Evolutionary conservation across 2,113 vertebrate genomes (phyloP).

Genomic region (Mormoops blainvillei): DNA sequence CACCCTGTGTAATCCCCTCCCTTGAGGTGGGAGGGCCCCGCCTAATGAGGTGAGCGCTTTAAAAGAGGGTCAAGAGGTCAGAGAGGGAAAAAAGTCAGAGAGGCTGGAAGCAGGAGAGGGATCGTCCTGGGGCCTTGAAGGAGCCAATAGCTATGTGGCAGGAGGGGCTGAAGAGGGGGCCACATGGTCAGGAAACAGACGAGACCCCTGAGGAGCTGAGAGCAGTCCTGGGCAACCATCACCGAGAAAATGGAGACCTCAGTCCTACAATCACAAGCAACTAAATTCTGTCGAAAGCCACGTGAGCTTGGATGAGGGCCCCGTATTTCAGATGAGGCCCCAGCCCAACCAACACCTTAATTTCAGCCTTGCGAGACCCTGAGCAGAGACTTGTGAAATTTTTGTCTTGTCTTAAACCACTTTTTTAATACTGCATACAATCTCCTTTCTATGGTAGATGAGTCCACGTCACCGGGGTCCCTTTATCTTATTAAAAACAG

Average conservation of each 20-base stretch:
- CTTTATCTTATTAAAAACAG: constrained; percentile 20
- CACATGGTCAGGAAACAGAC: background rate
- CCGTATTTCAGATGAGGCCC: background rate
- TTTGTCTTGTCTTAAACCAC: background rate
- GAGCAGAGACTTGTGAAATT: too few relatives aligned
- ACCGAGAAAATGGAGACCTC: background rate
- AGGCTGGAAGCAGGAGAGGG: background rate
- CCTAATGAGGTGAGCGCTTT: background rate
- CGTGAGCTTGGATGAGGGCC: background rate
- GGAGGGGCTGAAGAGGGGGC: background rate
- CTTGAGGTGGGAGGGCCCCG: background rate
- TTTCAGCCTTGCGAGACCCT: too few relatives aligned
- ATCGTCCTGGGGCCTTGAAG: background rate
- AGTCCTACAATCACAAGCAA: background rate
- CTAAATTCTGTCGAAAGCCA: background rate
- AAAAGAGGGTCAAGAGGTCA: too few relatives aligned
- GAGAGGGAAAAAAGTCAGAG: background rate
- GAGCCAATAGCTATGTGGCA: background rate
- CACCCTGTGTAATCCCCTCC: background rate
- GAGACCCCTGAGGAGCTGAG: too few relatives aligned
- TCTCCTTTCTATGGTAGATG: background rate
- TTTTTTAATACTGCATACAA: background rate
- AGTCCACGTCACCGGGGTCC: background rate
- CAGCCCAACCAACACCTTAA: background rate
- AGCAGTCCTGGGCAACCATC: too few relatives aligned